phyloP scores from a whole-genome alignment of 2,888 invertebrate species.

The Melieria crassipennis region DNA sequence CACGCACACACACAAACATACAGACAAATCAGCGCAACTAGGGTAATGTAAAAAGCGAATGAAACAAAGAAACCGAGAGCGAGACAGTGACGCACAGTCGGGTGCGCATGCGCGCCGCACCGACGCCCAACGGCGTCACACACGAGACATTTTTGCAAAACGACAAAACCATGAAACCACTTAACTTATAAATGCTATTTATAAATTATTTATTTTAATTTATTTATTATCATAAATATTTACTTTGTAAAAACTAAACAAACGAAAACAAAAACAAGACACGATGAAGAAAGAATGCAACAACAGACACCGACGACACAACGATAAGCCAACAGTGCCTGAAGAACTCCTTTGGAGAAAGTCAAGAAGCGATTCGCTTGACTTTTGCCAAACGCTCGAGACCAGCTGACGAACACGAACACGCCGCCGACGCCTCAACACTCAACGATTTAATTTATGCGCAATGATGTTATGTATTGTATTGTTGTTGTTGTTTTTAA shows the following conservation, averaged over 20 bases:
- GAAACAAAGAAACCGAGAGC: constrained; percentile 9
- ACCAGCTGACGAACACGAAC: neutral
- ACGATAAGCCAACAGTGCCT: constrained; percentile 20
- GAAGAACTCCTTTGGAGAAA: constrained; percentile 1
- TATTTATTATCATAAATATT: constrained; percentile 51
- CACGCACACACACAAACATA: constrained; percentile 13
- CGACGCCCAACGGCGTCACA: constrained; percentile 24
- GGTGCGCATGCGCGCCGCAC: constrained; percentile 13
- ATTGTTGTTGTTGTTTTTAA: neutral
- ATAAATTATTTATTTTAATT: constrained; percentile 64
- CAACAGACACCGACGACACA: constrained; percentile 37
- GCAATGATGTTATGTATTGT: constrained; percentile 34
- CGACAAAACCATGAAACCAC: constrained; percentile 47
- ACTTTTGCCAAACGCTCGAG: too few relatives aligned
- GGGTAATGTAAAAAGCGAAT: constrained; percentile 7
- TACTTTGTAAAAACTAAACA: constrained; percentile 36
- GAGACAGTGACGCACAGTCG: neutral
- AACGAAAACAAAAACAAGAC: constrained; percentile 49
- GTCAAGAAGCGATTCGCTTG: too few relatives aligned
- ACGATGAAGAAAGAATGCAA: constrained; percentile 29
- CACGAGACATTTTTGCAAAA: constrained; percentile 27
- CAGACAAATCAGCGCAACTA: neutral
- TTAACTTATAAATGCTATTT: constrained; percentile 56
- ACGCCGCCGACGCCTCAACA: neutral
- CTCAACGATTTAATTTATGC: constrained; percentile 36